These are phyloP conservation scores for Semicossyphus pulcher DNA, from an alignment of 2,113 vertebrate species.

Conservation along the genomic window DNA sequence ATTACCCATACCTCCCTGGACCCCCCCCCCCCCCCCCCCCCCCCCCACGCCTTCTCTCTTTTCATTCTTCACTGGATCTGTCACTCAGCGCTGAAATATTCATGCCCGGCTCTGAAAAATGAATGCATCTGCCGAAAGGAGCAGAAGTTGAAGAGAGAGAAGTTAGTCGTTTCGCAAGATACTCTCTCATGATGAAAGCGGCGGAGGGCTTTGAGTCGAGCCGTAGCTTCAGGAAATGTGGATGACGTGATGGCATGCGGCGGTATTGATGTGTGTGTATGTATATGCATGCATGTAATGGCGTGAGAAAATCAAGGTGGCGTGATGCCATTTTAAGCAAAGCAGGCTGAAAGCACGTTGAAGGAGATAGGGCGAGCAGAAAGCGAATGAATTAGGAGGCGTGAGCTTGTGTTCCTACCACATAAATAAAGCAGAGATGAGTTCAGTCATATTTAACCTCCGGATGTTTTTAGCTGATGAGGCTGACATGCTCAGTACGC, in stretches of 20 bases:
- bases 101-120: constrained; percentile 78
- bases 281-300: constrained; percentile 17
- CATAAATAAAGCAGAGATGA: constrained; percentile 32
- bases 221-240: constrained; percentile 52
- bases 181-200: constrained; percentile 72
- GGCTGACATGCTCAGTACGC: constrained; percentile 18
- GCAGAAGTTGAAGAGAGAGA: constrained; percentile 73
- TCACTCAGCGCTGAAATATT: constrained; percentile 82
- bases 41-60: constrained; percentile 46
- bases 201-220: constrained; percentile 66
- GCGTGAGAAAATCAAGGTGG: background rate
- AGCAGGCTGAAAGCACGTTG: background rate
- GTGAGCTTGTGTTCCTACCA: constrained; percentile 8
- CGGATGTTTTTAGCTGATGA: constrained; percentile 30
- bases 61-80: constrained; percentile 79
- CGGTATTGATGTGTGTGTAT: background rate
- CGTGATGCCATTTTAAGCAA: background rate
- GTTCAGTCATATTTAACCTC: constrained; percentile 27
- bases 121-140: constrained; percentile 77
- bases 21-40: background rate
- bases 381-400: no score
- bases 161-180: constrained; percentile 73
- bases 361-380: background rate
- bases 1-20: constrained; percentile 72
- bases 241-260: constrained; percentile 12